These are phyloP conservation scores for Pristionchus exspectatus DNA, from an alignment of 2,888 invertebrate species.

Conservation along the genomic window DNA sequence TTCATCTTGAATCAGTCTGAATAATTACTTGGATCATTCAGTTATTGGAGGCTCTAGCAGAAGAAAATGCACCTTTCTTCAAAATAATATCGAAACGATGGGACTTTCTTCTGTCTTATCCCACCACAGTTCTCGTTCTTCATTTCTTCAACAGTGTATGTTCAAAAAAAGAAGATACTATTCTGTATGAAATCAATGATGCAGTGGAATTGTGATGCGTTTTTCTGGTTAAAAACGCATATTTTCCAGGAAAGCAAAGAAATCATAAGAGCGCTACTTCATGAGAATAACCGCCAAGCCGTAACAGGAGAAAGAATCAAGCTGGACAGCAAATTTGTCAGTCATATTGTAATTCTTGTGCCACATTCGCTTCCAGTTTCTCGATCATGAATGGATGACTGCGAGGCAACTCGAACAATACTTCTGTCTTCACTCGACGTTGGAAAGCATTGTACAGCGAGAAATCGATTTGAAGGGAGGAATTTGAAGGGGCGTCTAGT, in stretches of 20 bases:
- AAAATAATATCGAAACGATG: background rate
- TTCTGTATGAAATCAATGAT: no score
- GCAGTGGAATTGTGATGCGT: background rate
- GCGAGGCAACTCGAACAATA: background rate
- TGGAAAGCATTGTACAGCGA: background rate
- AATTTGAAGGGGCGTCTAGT: no score
- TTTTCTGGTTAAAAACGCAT: background rate
- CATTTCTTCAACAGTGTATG: background rate
- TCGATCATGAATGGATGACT: background rate
- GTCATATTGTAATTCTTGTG: background rate
- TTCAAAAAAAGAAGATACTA: background rate
- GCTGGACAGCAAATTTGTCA: background rate
- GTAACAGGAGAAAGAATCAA: background rate
- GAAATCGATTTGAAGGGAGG: background rate
- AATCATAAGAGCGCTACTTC: background rate
- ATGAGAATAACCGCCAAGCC: background rate
- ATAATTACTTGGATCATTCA: background rate
- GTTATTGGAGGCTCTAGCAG: background rate
- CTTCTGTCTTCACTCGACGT: no score
- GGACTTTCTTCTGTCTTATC: background rate
- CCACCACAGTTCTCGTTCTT: background rate
- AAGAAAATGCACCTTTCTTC: background rate
- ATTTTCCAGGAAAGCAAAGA: background rate
- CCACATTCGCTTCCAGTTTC: background rate
- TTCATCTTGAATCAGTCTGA: background rate